These are phyloP conservation scores for Gephyroberyx darwinii DNA, from an alignment of 2,797 vertebrate genomes.

Conservation along the genomic window DNA sequence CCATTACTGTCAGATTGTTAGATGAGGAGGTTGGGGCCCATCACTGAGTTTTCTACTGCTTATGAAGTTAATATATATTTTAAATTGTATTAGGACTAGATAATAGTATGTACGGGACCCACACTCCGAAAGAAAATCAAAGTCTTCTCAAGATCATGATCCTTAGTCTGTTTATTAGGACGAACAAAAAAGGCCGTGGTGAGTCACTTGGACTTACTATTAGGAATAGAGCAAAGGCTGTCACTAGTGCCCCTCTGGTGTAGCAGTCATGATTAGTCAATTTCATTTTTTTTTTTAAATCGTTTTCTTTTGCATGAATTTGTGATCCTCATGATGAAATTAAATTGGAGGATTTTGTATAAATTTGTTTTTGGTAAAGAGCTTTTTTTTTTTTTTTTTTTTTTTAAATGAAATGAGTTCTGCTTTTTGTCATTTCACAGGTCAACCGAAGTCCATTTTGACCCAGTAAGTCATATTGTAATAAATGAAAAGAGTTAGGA, in stretches of 20 bases:
- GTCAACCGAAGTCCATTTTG: slow-evolving; percentile 60
- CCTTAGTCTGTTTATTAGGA: slow-evolving; percentile 51
- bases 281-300: slow-evolving; percentile 25
- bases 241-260: slow-evolving; percentile 54
- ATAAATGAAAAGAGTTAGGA: slow-evolving; percentile 62
- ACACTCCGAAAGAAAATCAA: slow-evolving; percentile 54
- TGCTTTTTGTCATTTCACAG: slow-evolving; percentile 57
- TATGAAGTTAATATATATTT: slow-evolving; percentile 79
- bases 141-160: slow-evolving; percentile 64
- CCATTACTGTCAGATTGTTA: slow-evolving; percentile 66
- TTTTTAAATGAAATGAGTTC: slow-evolving; percentile 31
- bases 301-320: slow-evolving; percentile 69
- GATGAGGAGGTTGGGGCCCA: slow-evolving; percentile 53
- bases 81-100: slow-evolving; percentile 73
- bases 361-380: slow-evolving; percentile 46
- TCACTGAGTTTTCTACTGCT: slow-evolving; percentile 63
- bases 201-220: slow-evolving; percentile 28
- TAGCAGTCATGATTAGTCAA: slow-evolving; percentile 53
- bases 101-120: slow-evolving; percentile 64
- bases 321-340: slow-evolving; percentile 26
- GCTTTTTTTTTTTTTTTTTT: slow-evolving; percentile 31
- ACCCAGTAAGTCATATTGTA: slow-evolving; percentile 61
- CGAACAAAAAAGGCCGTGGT: slow-evolving; percentile 2
- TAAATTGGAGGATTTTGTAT: slow-evolving; percentile 53
- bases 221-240: slow-evolving; percentile 48